Base-by-base conservation (phyloP, 64 coral and sea anemone species). In the Dendrophyllia cribrosa region DNA sequence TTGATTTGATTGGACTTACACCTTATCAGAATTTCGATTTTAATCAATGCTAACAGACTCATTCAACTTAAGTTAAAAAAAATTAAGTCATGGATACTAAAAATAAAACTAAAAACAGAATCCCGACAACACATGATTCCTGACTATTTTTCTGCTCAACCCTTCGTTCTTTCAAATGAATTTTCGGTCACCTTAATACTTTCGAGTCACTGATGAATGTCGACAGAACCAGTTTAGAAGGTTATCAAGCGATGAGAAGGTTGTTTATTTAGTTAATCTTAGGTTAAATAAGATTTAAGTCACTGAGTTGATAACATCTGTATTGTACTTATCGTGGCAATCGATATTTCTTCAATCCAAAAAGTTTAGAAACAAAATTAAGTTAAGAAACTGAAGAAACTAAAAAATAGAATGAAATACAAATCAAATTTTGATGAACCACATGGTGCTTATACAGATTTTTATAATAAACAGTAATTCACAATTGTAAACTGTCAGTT, bases 181-280 rank as follows among this genome's bases (percentile, higher is more conserved):
- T 7, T 56, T 56, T 56, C 53, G 3, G 53, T 56, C 53, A 56
- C 7, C 7, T 56, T 56, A 56, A 56, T 12, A 12, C 12, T 56
- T 56, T 56, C 12, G 12, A 56, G 53, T 12, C 7, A 64, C 61
- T 5, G 61, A 56, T 51, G 49, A 77, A 76, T 10, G 50, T 55
- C 19, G n/a, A 77, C 53, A 52, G 23, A 56, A 56, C 20, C 51
- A 25, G 61, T 53, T 53, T 77, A 76, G 20, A 77, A 56, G 17
- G 75, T 77, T 55, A 56, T 55, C 20, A 56, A 50, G 3, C 19
- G 53, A 12, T 77, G 75, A 23, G 7, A 23, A 5, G 7, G 7
- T 1, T 77, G 75, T 77, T 77, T 22, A 77, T 77, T 77, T 76
- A 76, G 17, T 76, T 76, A 76, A 76, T 76, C n/a, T 76, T 16